phyloP scores from a whole-genome alignment of 2,888 invertebrate genomes.

The Myopa tessellatipennis region DNA sequence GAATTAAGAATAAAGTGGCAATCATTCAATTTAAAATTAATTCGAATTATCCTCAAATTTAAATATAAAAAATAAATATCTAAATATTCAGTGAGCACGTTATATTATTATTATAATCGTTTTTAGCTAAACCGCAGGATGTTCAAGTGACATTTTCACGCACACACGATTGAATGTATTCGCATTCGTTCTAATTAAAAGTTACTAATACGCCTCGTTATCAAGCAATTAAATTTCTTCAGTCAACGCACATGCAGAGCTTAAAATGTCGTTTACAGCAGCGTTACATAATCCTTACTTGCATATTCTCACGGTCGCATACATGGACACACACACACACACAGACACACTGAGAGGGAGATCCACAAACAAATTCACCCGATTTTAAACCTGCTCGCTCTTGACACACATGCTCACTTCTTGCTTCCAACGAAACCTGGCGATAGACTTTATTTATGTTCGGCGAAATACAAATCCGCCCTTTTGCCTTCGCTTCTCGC shows the following conservation, averaged over 20 bases:
- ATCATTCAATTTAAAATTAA: no score
- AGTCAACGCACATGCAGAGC: background rate
- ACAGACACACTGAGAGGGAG: background rate
- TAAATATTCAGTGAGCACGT: no score
- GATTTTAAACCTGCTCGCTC: no score
- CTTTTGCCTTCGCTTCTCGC: no score
- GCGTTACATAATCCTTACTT: background rate
- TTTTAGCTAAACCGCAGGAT: no score
- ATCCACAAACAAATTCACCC: background rate
- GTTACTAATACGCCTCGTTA: constrained; percentile 19
- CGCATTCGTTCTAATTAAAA: constrained; percentile 5
- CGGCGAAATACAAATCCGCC: background rate
- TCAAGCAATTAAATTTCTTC: constrained; percentile 8
- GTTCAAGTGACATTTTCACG: background rate
- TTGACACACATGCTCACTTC: background rate
- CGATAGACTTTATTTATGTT: background rate
- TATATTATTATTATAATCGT: no score
- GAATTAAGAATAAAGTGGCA: no score
- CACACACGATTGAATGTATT: background rate
- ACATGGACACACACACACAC: background rate
- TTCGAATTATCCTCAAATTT: no score
- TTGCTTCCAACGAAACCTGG: background rate
- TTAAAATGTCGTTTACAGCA: background rate
- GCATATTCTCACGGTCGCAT: no score
- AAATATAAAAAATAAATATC: no score